Evolutionary conservation across 2,113 vertebrate genomes (phyloP).

Genomic region (Choloepus hoffmanni): DNA sequence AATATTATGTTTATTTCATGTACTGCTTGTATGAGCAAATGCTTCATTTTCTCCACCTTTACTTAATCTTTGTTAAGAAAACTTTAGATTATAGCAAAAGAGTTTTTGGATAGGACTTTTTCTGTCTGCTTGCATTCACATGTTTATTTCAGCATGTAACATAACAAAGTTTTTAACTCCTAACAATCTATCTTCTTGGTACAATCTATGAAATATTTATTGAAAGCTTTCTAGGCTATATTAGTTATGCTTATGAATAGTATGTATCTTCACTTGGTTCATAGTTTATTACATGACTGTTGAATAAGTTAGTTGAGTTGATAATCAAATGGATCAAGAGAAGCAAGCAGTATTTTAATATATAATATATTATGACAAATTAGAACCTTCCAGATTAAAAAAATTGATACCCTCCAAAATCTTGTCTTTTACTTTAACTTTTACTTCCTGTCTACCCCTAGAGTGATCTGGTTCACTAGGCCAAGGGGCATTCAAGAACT

Average conservation of each 20-base stretch:
- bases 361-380: not conserved
- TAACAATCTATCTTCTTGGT: not conserved
- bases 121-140: not conserved
- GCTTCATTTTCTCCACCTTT: not conserved
- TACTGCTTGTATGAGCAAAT: not conserved
- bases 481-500: not conserved
- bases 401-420: not conserved
- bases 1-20: not conserved
- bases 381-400: not conserved
- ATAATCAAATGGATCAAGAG: not conserved
- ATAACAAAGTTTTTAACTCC: not conserved
- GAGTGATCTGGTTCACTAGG: not conserved
- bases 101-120: conserved; percentile 32
- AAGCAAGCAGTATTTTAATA: not conserved
- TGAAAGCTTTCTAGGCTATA: not conserved
- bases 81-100: not conserved
- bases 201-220: not conserved
- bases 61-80: conserved; percentile 18
- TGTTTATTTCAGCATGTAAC: not conserved
- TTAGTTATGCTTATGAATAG: not conserved
- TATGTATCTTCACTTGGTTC: not conserved
- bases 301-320: conserved; percentile 3
- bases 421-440: not conserved
- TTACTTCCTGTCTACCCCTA: not conserved
- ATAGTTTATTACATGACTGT: not conserved